Percentiles rank a stretch among this genome's conserved stretches.
phyloP scores from a whole-genome alignment of 1,140 invertebrate species.

The Cyrtorhinus lividipennis region DNA sequence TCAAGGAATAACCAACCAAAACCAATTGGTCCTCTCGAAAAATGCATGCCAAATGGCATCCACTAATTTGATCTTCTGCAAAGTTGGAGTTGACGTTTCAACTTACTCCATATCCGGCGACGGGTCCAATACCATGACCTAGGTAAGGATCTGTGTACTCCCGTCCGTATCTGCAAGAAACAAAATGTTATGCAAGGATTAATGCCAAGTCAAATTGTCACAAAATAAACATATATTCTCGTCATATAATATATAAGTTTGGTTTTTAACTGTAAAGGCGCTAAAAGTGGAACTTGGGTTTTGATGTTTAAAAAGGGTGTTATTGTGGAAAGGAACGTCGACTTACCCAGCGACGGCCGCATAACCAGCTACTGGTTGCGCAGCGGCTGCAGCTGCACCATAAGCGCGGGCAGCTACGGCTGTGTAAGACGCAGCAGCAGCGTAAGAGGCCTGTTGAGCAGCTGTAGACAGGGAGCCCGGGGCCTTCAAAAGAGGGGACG shows the following conservation, averaged over 20 bases:
- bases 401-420: conserved; percentile 64
- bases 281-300: too few relatives aligned
- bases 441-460: conserved; percentile 55
- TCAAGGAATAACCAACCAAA: too few relatives aligned
- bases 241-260: not conserved
- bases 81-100: not conserved
- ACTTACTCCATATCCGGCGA: conserved; percentile 87
- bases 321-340: too few relatives aligned
- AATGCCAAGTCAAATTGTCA: conserved; percentile 8
- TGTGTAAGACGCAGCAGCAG: conserved; percentile 65
- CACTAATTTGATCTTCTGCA: too few relatives aligned
- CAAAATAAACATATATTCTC: conserved; percentile 4
- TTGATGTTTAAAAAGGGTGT: too few relatives aligned
- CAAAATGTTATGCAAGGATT: conserved; percentile 13
- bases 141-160: conserved; percentile 89
- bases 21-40: too few relatives aligned
- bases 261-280: too few relatives aligned
- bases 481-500: conserved; percentile 50
- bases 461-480: conserved; percentile 45
- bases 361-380: conserved; percentile 45
- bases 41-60: too few relatives aligned
- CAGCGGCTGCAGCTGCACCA: conserved; percentile 47
- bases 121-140: conserved; percentile 84
- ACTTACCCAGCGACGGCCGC: conserved; percentile 34
- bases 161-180: conserved; percentile 59